These are phyloP conservation scores for Echinarachnius parma DNA, from an alignment of 53 echinoderm and acorn worm genomes.

Conservation along the genomic window DNA sequence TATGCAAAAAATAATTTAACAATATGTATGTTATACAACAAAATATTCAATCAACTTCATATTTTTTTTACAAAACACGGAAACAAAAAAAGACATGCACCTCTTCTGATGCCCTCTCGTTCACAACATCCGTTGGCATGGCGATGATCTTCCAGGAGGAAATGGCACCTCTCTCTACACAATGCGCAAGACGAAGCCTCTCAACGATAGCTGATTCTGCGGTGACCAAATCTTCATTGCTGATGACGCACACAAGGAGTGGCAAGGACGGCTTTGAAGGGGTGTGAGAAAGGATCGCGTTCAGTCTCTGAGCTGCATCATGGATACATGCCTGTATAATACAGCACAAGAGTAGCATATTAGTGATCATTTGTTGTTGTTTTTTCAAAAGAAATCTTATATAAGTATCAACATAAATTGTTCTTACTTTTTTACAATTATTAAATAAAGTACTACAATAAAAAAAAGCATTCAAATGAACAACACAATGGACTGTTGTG, in stretches of 20 bases:
- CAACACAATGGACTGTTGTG: not conserved
- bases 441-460: too few relatives aligned
- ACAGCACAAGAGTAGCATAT: not conserved
- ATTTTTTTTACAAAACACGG: not conserved
- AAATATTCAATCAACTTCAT: not conserved
- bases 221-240: conserved; percentile 40
- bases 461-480: too few relatives aligned
- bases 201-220: conserved; percentile 2
- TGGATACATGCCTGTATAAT: not conserved
- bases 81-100: too few relatives aligned
- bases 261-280: conserved; percentile 56
- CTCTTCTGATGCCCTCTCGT: conserved; percentile 32
- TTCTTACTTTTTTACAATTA: too few relatives aligned
- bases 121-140: conserved; percentile 37
- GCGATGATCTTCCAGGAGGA: conserved; percentile 37
- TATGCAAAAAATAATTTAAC: not conserved
- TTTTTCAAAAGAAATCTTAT: too few relatives aligned
- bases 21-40: not conserved
- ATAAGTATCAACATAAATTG: too few relatives aligned
- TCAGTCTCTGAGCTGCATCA: conserved; percentile 38
- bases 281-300: conserved; percentile 46
- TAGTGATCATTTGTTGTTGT: too few relatives aligned
- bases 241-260: conserved; percentile 41
- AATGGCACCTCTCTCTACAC: conserved; percentile 24
- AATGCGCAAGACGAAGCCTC: conserved; percentile 1